phyloP scores from a whole-genome alignment of 2,113 vertebrate genomes.

The Triplophysa rosa region DNA sequence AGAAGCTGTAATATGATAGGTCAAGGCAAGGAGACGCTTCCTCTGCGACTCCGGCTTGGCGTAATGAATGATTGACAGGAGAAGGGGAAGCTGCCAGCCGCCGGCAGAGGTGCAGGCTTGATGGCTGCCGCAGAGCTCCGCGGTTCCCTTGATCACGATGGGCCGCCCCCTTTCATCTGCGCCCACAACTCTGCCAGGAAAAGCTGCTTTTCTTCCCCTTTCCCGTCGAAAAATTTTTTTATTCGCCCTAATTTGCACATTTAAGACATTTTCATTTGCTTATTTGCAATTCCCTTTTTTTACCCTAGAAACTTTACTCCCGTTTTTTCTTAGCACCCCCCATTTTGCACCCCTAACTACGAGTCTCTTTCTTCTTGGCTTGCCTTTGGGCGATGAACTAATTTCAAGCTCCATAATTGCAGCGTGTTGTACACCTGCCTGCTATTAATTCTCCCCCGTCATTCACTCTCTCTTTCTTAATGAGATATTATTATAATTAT shows the following conservation, averaged over 20 bases:
- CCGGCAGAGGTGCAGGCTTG: conserved; percentile 80
- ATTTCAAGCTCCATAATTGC: conserved; percentile 98
- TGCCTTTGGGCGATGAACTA: conserved; percentile 93
- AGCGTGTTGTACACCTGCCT: conserved; percentile 99
- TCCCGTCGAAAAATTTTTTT: conserved; percentile 67
- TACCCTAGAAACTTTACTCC: conserved; percentile 43
- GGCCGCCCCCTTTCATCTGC: conserved; percentile 87
- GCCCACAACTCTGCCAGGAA: conserved; percentile 85
- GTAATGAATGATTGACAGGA: conserved; percentile 96
- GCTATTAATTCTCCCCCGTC: conserved; percentile 86
- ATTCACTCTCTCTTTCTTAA: conserved; percentile 81
- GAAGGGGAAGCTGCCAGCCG: conserved; percentile 88
- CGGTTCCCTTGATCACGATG: conserved; percentile 92
- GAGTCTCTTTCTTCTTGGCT: conserved; percentile 59
- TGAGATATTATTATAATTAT: conserved; percentile 82
- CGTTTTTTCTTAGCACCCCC: conserved; percentile 59
- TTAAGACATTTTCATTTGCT: conserved; percentile 98
- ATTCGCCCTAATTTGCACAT: conserved; percentile 97
- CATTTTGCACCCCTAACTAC: conserved; percentile 43
- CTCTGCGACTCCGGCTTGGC: conserved; percentile 84
- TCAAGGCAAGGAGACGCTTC: conserved; percentile 89
- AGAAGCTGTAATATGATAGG: conserved; percentile 95
- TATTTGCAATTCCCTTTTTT: conserved; percentile 93
- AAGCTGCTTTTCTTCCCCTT: conserved; percentile 91
- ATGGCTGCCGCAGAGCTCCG: conserved; percentile 88